Conservation (phyloP, 2,888 invertebrate species). For the Melanophora roralis region DNA sequence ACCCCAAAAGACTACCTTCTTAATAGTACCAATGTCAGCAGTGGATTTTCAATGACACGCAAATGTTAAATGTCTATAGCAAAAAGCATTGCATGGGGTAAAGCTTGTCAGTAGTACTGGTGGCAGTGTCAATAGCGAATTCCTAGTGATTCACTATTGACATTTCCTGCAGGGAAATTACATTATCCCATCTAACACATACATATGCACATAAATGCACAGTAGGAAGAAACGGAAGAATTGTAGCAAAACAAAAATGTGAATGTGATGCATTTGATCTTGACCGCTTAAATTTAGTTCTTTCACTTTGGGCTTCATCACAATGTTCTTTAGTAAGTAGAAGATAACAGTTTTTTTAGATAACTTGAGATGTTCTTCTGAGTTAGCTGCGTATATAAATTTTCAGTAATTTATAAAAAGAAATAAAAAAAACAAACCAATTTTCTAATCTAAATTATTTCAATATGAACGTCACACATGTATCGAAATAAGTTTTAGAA, state of each 20-base stretch:
- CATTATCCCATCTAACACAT: too few species aligned
- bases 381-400: background rate
- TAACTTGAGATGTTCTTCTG: background rate
- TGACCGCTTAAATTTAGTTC: conserved; percentile 27
- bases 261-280: too few species aligned
- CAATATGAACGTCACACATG: background rate
- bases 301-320: background rate
- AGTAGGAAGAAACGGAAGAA: conserved; percentile 57
- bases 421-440: conserved; percentile 48
- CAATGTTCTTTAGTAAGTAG: background rate
- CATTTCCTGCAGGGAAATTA: too few species aligned
- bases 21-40: too few species aligned
- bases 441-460: conserved; percentile 35
- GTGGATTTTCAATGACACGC: too few species aligned
- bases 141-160: too few species aligned
- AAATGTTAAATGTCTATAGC: too few species aligned
- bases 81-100: too few species aligned
- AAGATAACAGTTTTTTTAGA: conserved; percentile 28
- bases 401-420: conserved; percentile 24
- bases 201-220: conserved; percentile 29
- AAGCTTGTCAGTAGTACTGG: too few species aligned
- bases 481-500: too few species aligned
- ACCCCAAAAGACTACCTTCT: too few species aligned
- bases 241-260: conserved; percentile 1
- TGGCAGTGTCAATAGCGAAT: too few species aligned